Evolutionary conservation across 2,797 vertebrate genomes (phyloP), one percentile per base, ranked within the genome.

Genomic region (Lindbergichthys nudifrons): DNA sequence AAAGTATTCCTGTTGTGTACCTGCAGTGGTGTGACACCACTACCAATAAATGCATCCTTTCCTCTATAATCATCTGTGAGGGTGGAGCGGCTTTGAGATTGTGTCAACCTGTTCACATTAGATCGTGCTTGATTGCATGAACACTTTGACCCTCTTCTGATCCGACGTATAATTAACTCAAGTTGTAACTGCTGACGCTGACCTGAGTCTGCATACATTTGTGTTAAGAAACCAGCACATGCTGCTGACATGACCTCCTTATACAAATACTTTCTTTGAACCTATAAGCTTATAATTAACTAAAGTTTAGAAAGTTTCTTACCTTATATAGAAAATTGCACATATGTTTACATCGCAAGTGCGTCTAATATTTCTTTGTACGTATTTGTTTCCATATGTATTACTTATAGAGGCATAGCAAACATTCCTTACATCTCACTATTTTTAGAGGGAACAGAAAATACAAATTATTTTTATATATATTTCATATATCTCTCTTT

Each of bases 81-180:
- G 58, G 52, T 64, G 70, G 61, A 77, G 61, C 42, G 50, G 56
- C 61, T 86, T 61, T 23, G 54, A 74, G 39, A 64, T 47, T 47
- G 41, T 74, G 75, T 80, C 77, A 75, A 32, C 67, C 51, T 51
- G 36, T 58, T 68, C 39, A 4, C 65, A 47, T 64, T 63, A 45
- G 72, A 73, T 80, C 81, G 43, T 48, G 61, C 78, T 75, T 77
- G 70, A 89, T 89, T 86, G 80, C 75, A 13, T 59, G 41, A 66
- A 77, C 59, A 72, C 73, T 45, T 32, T 80, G 74, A 79, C 77
- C 79, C 57, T 73, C 16, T 13, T 18, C 59, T 80, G 51, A 26
- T 73, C 32, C 77, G 59, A 73, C 30, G 3, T 80, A 51, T 84
- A 88, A 89, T 92, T 86, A 87, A 41, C 70, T 79, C 30, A 72